Evolutionary conservation across 1,140 invertebrate genomes (phyloP).

Genomic region (Drosophila nigromelanica): DNA sequence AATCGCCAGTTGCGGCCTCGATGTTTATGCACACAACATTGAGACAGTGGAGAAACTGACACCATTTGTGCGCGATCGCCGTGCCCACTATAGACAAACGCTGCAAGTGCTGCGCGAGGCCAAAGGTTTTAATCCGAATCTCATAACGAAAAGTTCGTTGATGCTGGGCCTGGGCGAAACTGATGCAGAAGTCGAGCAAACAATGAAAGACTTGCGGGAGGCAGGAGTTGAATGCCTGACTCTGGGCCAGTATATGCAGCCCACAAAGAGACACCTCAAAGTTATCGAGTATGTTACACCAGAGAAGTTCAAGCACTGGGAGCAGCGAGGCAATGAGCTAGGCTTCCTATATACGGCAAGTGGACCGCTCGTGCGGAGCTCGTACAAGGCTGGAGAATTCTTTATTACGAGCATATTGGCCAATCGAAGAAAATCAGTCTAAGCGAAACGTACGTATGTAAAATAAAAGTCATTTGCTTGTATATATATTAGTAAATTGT

Average conservation of each 20-base stretch:
- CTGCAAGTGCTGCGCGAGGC: constrained; percentile 92
- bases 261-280: constrained; percentile 97
- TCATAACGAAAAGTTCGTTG: constrained; percentile 99
- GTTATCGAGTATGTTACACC: constrained; percentile 99
- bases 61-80: constrained; percentile 95
- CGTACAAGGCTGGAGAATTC: constrained; percentile 98
- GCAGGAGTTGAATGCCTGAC: constrained; percentile 97
- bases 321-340: constrained; percentile 91
- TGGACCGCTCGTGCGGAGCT: constrained; percentile 98
- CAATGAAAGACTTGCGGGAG: constrained; percentile 91
- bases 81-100: constrained; percentile 92
- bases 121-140: constrained; percentile 90
- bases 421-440: constrained; percentile 78
- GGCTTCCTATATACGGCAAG: constrained; percentile 99
- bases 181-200: constrained; percentile 94
- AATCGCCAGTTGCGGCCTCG: constrained; percentile 93
- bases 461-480: constrained; percentile 6
- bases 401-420: constrained; percentile 93
- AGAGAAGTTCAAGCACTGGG: constrained; percentile 97
- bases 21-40: constrained; percentile 98
- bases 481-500: constrained; percentile 25
- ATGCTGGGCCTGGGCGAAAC: constrained; percentile 99
- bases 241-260: constrained; percentile 99
- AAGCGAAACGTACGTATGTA: background rate
- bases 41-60: constrained; percentile 96